Base-by-base conservation (phyloP, 2,888 invertebrate genomes). In the Drosophila lutescens region DNA sequence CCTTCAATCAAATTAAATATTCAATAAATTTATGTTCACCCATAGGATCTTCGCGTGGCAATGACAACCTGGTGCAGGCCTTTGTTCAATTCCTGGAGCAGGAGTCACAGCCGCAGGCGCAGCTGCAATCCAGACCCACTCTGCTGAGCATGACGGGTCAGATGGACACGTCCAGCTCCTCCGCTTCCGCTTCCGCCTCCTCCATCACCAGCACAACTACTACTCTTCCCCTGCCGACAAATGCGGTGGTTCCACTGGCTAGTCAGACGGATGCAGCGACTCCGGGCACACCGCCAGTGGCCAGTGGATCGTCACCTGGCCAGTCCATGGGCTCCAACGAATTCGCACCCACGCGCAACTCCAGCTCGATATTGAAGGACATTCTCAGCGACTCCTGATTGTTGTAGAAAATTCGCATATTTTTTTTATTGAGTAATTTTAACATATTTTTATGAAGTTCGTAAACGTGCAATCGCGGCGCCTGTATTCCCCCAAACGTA, bases 341-440 rank as follows among this genome's bases (percentile, higher is more conserved):
- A 63, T 92, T 92, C 73, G 84, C 87, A 8, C 91, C 92, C 8
- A 79, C 91, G 6, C 88, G 92, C 68, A 92, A 92, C 88, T 92
- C 92, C 65, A 92, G 92, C 79, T 92, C 92, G 34, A 92, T 92
- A 79, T 78, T 92, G 40, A 92, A 92, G 84, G 92, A 92, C 71
- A 92, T 92, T 59, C 85, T 92, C n/a, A 92, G 80, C 76, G 92
- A 92, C 70, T 89, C 92, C 70, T 92, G 92, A 92, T 90, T 88
- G 75, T 82, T 90, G 76, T 89, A 90, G 79, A 67, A 69, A 2
- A 7, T 13, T 46, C 44, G 44, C 23, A 13, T 44, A 13, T 44
- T 32, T 34, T 34, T 38, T 38, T 15, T 58, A 20, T 57, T 40
- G 34, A 38, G 41, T 46, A 46, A 58, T 49, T 57, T 47, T 36